Percentiles rank a stretch among this genome's conserved stretches.
phyloP scores from a whole-genome alignment of 2,113 vertebrate genomes.

The Pygoscelis antarcticus region DNA sequence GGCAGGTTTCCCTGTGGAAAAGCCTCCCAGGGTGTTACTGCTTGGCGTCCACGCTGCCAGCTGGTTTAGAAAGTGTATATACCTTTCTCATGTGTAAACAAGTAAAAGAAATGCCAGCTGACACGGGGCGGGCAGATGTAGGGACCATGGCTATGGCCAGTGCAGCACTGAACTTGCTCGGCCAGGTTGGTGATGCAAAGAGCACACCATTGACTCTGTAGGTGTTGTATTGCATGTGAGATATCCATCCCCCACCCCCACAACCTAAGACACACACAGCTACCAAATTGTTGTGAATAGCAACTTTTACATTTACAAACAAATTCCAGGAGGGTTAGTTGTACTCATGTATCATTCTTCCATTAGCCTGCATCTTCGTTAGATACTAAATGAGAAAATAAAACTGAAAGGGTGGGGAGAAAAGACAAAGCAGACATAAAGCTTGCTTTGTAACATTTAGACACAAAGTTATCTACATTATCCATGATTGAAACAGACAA shows the following conservation, averaged over 20 bases:
- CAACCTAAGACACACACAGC: not conserved
- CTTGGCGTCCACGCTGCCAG: not conserved
- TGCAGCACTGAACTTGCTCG: not conserved
- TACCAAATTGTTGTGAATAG: not conserved
- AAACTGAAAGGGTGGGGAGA: constrained; percentile 19
- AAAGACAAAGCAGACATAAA: constrained; percentile 53
- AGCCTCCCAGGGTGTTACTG: not conserved
- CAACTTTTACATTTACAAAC: constrained; percentile 41
- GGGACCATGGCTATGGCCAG: not conserved
- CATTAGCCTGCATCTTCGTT: constrained; percentile 64
- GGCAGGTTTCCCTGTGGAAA: not conserved
- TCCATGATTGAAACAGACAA: constrained; percentile 69
- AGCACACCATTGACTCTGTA: accelerated
- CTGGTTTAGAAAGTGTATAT: constrained; percentile 34
- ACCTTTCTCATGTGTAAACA: not conserved
- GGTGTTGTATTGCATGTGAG: not conserved
- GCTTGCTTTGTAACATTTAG: constrained; percentile 62
- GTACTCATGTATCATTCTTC: constrained; percentile 42
- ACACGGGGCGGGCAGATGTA: not conserved
- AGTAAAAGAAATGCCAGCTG: constrained; percentile 27
- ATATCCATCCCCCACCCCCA: too few relatives aligned
- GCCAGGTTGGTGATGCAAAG: not conserved
- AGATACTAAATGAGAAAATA: constrained; percentile 71
- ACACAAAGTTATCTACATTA: constrained; percentile 69
- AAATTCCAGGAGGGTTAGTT: constrained; percentile 18